Evolutionary conservation across 2,888 invertebrate genomes (phyloP), one percentile per base, ranked within the genome.

Genomic region (Agapostemon virescens): DNA sequence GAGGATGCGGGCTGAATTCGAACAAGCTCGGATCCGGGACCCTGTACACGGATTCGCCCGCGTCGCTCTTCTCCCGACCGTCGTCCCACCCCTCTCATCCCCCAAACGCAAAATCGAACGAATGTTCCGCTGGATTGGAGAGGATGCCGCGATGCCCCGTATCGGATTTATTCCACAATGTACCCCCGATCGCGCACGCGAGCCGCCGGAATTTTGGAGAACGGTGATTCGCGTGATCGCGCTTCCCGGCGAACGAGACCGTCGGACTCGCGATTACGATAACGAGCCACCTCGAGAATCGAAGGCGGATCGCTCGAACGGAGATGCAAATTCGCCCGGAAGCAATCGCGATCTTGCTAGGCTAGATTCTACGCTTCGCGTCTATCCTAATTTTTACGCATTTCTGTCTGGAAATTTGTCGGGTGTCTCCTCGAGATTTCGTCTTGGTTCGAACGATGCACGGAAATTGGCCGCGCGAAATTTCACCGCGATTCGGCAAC

Each of bases 51-150:
- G 9, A 11, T 1, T 1, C 55, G 11, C 26, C 15, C 26, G 26
- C 55, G 23, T n/a, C n/a, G 3, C 52, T 55, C 45, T 26, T 55
- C 52, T 13, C 23, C 30, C 58, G 40, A 13, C 13, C 40, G 40
- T 40, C 5, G 15, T 30, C 17, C 17, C 58, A 2, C 9, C 30
- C 30, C 9, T n/a, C 23, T 2, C 52, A 6, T n/a, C 20, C 9
- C 30, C 30, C 63, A 23, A n/a, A n/a, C 49, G 76, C 45, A 68
- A 61, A 77, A 77, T 77, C 61, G 72, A 73, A 64, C 68, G 49
- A 61, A 67, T 63, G 64, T 69, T 71, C 52, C 74, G 67, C 77
- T 64, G 79, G 64, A 75, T 79, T 69, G 79, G 52, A 61, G 49
- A 52, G 20, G 67, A 71, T 45, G 45, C 38, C 6, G 36, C 33